phyloP scores from a whole-genome alignment of 2,888 invertebrate genomes.

The Lithosia quadra region DNA sequence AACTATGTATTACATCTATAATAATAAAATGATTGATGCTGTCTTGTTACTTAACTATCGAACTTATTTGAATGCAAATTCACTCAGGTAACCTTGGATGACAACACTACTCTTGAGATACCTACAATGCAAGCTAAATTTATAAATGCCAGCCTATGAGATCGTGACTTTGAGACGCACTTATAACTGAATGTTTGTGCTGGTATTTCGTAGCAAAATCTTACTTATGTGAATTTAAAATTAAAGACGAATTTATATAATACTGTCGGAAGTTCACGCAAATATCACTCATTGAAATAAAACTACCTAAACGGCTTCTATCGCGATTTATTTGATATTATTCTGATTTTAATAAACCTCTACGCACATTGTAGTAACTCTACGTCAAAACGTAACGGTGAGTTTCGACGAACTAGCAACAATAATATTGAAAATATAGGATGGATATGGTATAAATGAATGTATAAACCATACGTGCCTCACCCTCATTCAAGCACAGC shows the following conservation, averaged over 20 bases:
- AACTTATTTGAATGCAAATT: neutral
- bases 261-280: too few relatives aligned
- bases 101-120: neutral
- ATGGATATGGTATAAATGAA: neutral
- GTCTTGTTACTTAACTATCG: neutral
- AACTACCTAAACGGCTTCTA: too few relatives aligned
- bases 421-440: neutral
- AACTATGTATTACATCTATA: neutral
- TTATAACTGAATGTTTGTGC: neutral
- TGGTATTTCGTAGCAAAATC: neutral
- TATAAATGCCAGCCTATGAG: neutral
- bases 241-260: neutral
- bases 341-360: neutral
- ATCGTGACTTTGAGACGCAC: neutral
- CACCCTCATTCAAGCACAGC: slow-evolving; percentile 35
- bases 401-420: neutral
- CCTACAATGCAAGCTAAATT: neutral
- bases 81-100: neutral
- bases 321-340: too few relatives aligned
- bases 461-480: slow-evolving; percentile 44
- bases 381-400: neutral
- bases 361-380: neutral
- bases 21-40: neutral
- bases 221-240: neutral
- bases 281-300: too few relatives aligned